Evolutionary conservation across 2,888 invertebrate genomes (phyloP).

Genomic region (Aradus depressus): DNA sequence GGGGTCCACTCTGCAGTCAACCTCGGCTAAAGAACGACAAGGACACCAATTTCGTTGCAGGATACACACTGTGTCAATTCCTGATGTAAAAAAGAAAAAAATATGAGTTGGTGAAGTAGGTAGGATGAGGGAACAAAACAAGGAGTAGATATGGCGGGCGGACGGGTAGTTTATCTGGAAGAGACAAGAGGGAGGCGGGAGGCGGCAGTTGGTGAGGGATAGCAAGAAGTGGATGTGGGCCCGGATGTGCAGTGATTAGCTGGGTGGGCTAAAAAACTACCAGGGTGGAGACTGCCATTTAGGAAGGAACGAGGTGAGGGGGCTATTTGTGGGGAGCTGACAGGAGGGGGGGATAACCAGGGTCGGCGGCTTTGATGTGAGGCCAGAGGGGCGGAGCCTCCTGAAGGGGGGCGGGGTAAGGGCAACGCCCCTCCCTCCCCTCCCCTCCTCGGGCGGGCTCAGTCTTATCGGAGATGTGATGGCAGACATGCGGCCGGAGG

Average conservation of each 20-base stretch:
- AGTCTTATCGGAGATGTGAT: slow-evolving; percentile 19
- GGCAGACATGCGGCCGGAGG: slow-evolving; percentile 21
- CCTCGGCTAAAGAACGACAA: no score
- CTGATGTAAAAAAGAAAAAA: no score
- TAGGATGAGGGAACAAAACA: no score
- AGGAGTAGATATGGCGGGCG: no score
- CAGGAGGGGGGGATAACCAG: slow-evolving; percentile 8
- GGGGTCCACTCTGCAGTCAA: no score
- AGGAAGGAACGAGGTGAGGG: no score
- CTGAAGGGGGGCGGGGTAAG: neutral
- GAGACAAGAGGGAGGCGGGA: neutral
- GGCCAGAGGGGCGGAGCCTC: neutral
- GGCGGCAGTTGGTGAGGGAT: neutral
- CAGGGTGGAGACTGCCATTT: no score
- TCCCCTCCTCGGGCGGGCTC: slow-evolving; percentile 3
- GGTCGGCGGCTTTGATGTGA: slow-evolving; percentile 8
- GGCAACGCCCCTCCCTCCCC: neutral
- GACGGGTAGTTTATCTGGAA: no score
- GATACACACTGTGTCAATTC: no score
- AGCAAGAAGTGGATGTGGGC: slow-evolving; percentile 1
- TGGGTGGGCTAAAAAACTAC: slow-evolving; percentile 13
- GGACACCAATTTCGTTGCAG: no score
- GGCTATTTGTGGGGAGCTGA: no score
- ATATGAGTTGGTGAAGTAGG: no score
- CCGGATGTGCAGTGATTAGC: slow-evolving; percentile 14